Percentiles rank a stretch among this genome's conserved stretches.
These are phyloP conservation scores for Calyptomena viridis DNA, from an alignment of 2,113 vertebrate genomes.

Conservation along the genomic window DNA sequence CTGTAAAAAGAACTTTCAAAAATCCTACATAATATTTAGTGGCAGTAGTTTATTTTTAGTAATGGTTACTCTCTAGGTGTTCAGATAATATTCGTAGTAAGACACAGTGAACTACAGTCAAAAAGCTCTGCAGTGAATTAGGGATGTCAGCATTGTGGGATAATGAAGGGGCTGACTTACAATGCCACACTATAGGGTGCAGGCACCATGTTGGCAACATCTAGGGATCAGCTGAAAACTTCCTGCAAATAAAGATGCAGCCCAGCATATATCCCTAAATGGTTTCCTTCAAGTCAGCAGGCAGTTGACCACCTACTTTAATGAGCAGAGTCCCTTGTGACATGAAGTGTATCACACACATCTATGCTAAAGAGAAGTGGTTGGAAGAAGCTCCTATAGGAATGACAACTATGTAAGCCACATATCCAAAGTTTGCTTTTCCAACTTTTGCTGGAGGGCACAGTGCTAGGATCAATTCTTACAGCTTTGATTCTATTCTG, in stretches of 20 bases:
- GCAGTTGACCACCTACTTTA: background rate
- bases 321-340: background rate
- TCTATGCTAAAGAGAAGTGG: background rate
- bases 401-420: background rate
- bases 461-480: background rate
- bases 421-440: background rate
- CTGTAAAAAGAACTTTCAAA: background rate
- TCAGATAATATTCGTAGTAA: background rate
- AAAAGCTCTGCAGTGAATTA: background rate
- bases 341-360: rapidly evolving
- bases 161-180: background rate
- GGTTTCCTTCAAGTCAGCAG: background rate
- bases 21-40: background rate
- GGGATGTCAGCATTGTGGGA: background rate
- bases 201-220: background rate
- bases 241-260: background rate
- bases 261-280: background rate
- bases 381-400: background rate
- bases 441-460: background rate
- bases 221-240: background rate
- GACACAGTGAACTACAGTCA: background rate
- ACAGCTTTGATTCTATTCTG: background rate
- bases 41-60: background rate
- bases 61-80: background rate
- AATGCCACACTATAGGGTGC: background rate